Base-by-base conservation (phyloP, 2,888 invertebrate genomes). In the Chalcosyrphus nemorum region DNA sequence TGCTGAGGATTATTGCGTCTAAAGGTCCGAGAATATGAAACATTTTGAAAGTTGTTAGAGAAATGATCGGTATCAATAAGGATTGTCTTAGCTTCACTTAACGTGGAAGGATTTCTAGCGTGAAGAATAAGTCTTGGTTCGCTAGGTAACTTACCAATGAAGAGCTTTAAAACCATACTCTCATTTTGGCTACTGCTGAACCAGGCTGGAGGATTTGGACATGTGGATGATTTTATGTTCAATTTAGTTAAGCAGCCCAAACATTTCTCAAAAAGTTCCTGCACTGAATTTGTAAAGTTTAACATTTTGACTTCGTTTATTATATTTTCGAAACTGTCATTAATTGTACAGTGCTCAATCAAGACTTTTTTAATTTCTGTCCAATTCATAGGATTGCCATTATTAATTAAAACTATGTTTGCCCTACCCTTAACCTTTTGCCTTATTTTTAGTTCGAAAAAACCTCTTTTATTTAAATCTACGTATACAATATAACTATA, bases 1-100 rank as follows among this genome's bases (percentile, higher is more conserved):
- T 56, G 7, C 11, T 38, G 35, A 35, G 35, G 19, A 56, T 38
- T 56, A 11, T 56, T 56, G 11, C 11, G n/a, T 32, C 35, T 56
- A 35, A 56, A n/a, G 7, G 32, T 3, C 9, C 15, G 32, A 54
- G 17, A 29, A 4, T 54, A 35, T 4, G 35, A 35, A n/a, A n/a
- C 1, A 35, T 35, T 11, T 1, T 35, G 2, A 29, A 29, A 54
- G 7, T 54, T 2, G 52, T 54, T 54, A 56, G 9, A 63, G 19
- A 35, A 47, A 63, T 63, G 2, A 35, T 47, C 63, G 1, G 63
- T 63, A 11, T 63, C 63, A 32, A 63, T 47, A 19, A 63, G 21
- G 47, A 63, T 47, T 0, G 19, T 7, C 13, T 65, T 65, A 29
- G 63, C 63, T 63, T 63, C 63, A 32, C 43, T 63, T 27, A 63